phyloP scores from a whole-genome alignment of 2,797 vertebrate species.

The Cryptoblepharus egeriae region DNA sequence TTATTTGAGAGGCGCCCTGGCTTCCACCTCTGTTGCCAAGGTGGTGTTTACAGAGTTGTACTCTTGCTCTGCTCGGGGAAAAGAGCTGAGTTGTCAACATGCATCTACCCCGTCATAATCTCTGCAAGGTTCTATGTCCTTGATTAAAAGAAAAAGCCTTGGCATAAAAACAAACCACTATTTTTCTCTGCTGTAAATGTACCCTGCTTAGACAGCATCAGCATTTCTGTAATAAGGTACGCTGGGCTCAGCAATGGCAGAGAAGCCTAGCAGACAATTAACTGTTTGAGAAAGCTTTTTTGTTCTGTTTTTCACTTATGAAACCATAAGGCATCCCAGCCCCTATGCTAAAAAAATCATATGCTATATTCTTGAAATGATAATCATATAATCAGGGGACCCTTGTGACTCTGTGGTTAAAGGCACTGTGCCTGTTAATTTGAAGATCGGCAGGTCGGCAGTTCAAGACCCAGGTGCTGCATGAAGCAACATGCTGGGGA shows the following conservation, averaged over 20 bases:
- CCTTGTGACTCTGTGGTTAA: too few relatives aligned
- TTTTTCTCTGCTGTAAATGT: slow-evolving; percentile 25
- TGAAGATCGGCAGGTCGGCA: too few relatives aligned
- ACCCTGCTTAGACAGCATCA: neutral
- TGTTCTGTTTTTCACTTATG: too few relatives aligned
- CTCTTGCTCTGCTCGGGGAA: slow-evolving; percentile 34
- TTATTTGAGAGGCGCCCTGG: slow-evolving; percentile 39
- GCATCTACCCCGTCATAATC: neutral
- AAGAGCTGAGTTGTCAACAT: slow-evolving; percentile 48
- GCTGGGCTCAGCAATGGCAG: slow-evolving; percentile 10
- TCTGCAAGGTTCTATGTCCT: slow-evolving; percentile 20
- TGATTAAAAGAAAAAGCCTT: slow-evolving; percentile 46
- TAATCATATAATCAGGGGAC: neutral
- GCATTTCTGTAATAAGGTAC: slow-evolving; percentile 27
- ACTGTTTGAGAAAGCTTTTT: neutral
- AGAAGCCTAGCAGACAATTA: slow-evolving; percentile 19
- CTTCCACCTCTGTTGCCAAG: slow-evolving; percentile 41
- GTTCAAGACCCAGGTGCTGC: too few relatives aligned
- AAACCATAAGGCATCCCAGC: neutral
- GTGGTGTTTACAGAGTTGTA: slow-evolving; percentile 38
- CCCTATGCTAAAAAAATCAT: neutral
- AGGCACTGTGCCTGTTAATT: too few relatives aligned
- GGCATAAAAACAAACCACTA: slow-evolving; percentile 40
- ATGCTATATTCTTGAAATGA: slow-evolving; percentile 15
- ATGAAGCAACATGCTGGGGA: too few relatives aligned